Conservation (phyloP, 2,113 vertebrate genomes). For the Poeciliopsis turrubarensis region DNA sequence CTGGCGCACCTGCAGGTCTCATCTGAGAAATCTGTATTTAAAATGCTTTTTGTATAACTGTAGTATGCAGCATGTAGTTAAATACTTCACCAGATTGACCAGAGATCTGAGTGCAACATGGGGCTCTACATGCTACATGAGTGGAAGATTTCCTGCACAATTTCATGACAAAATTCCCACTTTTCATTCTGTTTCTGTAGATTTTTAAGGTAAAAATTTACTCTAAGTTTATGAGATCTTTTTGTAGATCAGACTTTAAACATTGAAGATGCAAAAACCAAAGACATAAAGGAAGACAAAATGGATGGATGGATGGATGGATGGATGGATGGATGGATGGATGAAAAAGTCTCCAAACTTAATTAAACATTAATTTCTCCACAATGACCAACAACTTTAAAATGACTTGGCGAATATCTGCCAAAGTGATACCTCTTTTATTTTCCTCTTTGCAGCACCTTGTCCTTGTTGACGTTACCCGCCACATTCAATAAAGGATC, state of each 20-base stretch:
- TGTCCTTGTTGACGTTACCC: slow-evolving; percentile 49
- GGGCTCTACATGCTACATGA: not conserved
- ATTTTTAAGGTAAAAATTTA: no score
- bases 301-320: no score
- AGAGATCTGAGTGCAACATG: not conserved
- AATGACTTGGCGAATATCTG: not conserved
- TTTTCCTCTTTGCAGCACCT: slow-evolving; percentile 47
- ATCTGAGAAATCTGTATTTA: slow-evolving; percentile 52
- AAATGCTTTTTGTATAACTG: slow-evolving; percentile 47
- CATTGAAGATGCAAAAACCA: no score
- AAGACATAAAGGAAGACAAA: no score
- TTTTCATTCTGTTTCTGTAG: no score
- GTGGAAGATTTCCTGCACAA: not conserved
- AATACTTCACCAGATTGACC: not conserved
- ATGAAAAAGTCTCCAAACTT: no score
- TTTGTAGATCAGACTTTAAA: no score
- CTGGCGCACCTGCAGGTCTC: slow-evolving; percentile 71
- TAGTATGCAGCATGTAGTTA: not conserved
- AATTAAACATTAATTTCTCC: not conserved
- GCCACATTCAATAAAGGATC: slow-evolving; percentile 55
- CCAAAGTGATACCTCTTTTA: not conserved
- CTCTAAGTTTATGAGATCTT: no score
- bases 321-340: no score
- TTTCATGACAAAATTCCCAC: no score
- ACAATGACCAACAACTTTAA: not conserved